Base-by-base conservation (phyloP, 2,113 vertebrate species). In the Poeciliopsis occidentalis region DNA sequence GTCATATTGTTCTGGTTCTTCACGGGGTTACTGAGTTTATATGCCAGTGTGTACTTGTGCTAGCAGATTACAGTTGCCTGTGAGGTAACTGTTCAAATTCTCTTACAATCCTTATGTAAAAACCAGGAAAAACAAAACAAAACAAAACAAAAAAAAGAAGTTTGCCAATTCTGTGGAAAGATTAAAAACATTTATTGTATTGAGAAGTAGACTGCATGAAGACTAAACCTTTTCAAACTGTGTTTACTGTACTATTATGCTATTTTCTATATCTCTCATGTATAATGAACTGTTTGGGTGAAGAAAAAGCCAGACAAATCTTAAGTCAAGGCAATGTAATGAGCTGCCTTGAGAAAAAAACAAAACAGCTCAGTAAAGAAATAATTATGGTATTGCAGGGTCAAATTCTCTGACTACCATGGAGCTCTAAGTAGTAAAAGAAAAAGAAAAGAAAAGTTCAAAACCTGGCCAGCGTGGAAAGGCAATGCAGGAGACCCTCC, bases 11-110 rank as follows among this genome's bases (percentile, higher is more conserved):
- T 75, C 68, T 75, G 70, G 57, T 72, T 80, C 34, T 72, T 78
- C 41, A 81, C 69, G n/a, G 82, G 84, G 82, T 89, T 69, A 85
- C 67, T 79, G 86, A 83, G 87, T 88, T 88, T 77, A 81, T 76
- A 77, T 30, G 29, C 67, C 54, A 84, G 22, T 64, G 67, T 71
- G 61, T 76, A 75, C 66, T 76, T 81, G 71, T 75, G 34, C 82
- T 79, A 77, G 81, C 72, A 84, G 83, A 89, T 88, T 91, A 91
- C 60, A 63, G 60, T 74, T 75, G 62, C 77, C 63, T 80, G 71
- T 79, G 72, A 10, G 2, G 66, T 68, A 69, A 65, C 31, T 66
- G 73, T 29, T 79, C 39, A 64, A 57, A 54, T 72, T 65, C 67
- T 79, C 30, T 47, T 47, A 17, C n/a, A 70, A 15, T 26, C 27